phyloP scores from a whole-genome alignment of 2,113 vertebrate species.

The Neolamprologus hecqui region DNA sequence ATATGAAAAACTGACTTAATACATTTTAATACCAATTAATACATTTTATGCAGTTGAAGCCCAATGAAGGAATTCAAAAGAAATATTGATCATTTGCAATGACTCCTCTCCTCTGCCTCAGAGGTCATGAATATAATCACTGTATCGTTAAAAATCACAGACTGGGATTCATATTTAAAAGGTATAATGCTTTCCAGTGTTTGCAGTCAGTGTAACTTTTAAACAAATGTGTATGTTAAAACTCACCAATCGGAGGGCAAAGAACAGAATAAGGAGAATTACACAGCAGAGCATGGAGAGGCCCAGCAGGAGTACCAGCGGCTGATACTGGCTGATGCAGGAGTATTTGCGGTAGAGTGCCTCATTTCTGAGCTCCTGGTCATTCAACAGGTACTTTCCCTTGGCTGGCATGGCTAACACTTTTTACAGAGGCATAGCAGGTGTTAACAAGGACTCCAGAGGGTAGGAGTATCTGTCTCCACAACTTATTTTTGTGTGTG shows the following conservation, averaged over 20 bases:
- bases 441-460: not conserved
- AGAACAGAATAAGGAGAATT: slow-evolving; percentile 73
- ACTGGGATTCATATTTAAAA: not conserved
- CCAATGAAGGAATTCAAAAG: not conserved
- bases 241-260: slow-evolving; percentile 77
- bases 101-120: not conserved
- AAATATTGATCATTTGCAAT: accelerated
- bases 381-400: slow-evolving; percentile 89
- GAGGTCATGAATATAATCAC: not conserved
- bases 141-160: not conserved
- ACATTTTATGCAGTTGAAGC: not conserved
- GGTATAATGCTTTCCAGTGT: not conserved
- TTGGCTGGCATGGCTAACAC: slow-evolving; percentile 85
- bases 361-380: slow-evolving; percentile 79
- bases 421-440: slow-evolving; percentile 44
- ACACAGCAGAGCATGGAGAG: slow-evolving; percentile 75
- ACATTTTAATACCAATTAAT: not conserved
- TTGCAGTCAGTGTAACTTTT: not conserved
- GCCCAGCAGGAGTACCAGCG: slow-evolving; percentile 82
- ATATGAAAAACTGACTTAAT: not conserved
- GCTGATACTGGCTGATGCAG: slow-evolving; percentile 87
- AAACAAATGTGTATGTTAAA: not conserved
- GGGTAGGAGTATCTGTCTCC: not conserved
- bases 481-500: not conserved
- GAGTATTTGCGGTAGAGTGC: slow-evolving; percentile 86